phyloP scores from a whole-genome alignment of 2,797 vertebrate species.

The Rhabdomys pumilio region DNA sequence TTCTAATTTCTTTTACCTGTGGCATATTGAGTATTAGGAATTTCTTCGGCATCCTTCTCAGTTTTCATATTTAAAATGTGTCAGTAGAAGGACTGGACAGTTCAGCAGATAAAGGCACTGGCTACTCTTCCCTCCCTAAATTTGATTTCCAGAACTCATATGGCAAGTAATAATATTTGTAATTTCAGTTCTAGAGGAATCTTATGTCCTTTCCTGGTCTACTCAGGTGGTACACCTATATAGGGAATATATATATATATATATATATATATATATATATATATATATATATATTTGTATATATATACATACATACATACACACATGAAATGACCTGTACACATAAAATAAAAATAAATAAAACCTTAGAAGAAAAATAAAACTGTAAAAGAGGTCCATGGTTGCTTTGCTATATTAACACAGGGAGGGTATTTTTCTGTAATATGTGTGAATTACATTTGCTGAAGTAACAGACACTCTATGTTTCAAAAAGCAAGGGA shows the following conservation, averaged over 20 bases:
- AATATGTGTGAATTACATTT: neutral
- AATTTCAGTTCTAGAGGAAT: neutral
- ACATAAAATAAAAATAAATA: neutral
- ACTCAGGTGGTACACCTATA: neutral
- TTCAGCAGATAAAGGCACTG: neutral
- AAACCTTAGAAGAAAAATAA: neutral
- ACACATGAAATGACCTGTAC: neutral
- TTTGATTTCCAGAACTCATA: neutral
- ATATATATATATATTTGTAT: too few relatives aligned
- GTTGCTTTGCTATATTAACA: neutral
- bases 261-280: neutral
- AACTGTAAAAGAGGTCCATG: neutral
- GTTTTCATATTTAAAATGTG: conserved; percentile 39
- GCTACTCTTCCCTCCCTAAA: neutral
- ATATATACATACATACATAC: too few relatives aligned
- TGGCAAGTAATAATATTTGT: neutral
- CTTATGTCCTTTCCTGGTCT: too few relatives aligned
- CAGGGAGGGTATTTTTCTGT: neutral
- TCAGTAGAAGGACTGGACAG: neutral
- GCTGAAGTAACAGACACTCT: neutral
- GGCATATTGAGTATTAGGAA: neutral
- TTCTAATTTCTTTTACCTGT: neutral
- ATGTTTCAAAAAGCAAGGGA: neutral
- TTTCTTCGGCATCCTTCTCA: conserved; percentile 3
- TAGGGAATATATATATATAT: rapidly evolving